phyloP scores from a whole-genome alignment of 2,888 invertebrate genomes.

The Eupithecia subfuscata region DNA sequence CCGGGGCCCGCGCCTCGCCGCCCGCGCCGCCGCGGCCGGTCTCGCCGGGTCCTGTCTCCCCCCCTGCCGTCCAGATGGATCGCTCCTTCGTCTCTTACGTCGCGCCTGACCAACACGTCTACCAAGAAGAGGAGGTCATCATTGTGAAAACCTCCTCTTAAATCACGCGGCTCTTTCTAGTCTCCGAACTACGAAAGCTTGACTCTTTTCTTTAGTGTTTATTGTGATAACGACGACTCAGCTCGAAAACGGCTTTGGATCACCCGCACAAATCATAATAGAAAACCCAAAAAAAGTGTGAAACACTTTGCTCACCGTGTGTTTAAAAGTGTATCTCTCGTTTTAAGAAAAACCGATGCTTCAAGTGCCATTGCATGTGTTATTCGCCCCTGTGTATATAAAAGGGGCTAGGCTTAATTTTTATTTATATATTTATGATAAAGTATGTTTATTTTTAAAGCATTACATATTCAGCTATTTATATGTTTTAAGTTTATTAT shows the following conservation, averaged over 20 bases:
- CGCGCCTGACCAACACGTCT: slow-evolving; percentile 71
- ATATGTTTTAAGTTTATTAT: slow-evolving; percentile 50
- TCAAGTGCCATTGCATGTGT: slow-evolving; percentile 75
- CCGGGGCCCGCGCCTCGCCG: slow-evolving; percentile 77
- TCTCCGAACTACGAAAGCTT: slow-evolving; percentile 33
- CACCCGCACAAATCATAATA: slow-evolving; percentile 67
- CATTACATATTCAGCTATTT: slow-evolving; percentile 35
- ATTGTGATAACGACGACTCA: slow-evolving; percentile 60
- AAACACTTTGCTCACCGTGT: slow-evolving; percentile 61
- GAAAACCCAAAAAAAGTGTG: slow-evolving; percentile 65
- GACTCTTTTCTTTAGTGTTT: slow-evolving; percentile 43
- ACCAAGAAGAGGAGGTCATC: slow-evolving; percentile 75
- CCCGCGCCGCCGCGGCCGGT: slow-evolving; percentile 68
- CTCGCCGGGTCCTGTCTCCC: slow-evolving; percentile 71
- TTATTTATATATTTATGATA: slow-evolving; percentile 35
- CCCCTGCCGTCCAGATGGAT: slow-evolving; percentile 69
- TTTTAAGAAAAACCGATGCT: slow-evolving; percentile 71
- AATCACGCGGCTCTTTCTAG: slow-evolving; percentile 43
- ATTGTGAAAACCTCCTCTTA: slow-evolving; percentile 66
- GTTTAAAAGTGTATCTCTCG: slow-evolving; percentile 46
- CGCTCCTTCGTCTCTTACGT: slow-evolving; percentile 68
- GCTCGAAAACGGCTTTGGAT: slow-evolving; percentile 65
- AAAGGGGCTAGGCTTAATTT: slow-evolving; percentile 51
- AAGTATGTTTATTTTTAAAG: slow-evolving; percentile 39
- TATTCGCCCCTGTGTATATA: slow-evolving; percentile 46